A percentile compares a stretch with the other conserved stretches of the same genome.
phyloP scores from a whole-genome alignment of 2,888 invertebrate genomes.

The Zaprionus obscuricornis region DNA sequence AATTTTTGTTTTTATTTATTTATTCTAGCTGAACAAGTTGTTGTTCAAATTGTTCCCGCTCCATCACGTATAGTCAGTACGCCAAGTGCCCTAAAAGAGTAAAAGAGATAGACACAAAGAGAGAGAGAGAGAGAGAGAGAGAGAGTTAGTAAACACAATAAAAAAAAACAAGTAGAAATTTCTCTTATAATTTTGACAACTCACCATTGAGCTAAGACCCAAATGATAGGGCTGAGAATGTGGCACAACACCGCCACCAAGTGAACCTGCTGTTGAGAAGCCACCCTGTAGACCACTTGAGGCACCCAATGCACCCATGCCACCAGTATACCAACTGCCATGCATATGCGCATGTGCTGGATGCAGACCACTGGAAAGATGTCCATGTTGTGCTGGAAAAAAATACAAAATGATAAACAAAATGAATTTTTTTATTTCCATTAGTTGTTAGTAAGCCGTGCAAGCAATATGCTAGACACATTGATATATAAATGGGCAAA shows the following conservation, averaged over 20 bases:
- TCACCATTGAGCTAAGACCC: conserved; percentile 88
- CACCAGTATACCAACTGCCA: conserved; percentile 86
- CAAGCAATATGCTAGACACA: conserved; percentile 2
- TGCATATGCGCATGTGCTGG: conserved; percentile 87
- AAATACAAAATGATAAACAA: conserved; percentile 5
- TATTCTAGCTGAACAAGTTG: conserved; percentile 83
- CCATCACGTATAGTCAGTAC: conserved; percentile 97
- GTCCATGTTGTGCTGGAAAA: conserved; percentile 86
- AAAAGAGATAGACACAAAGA: conserved; percentile 23
- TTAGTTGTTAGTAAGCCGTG: neutral
- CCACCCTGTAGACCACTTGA: conserved; percentile 87
- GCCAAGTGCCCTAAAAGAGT: conserved; percentile 91
- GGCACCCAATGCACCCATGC: conserved; percentile 85
- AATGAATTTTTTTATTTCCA: conserved; percentile 12
- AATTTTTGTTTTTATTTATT: conserved; percentile 20
- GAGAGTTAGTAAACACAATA: conserved; percentile 39
- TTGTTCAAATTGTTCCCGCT: conserved; percentile 83
- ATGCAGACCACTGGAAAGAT: conserved; percentile 86
- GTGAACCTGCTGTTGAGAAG: conserved; percentile 85
- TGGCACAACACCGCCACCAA: conserved; percentile 87
- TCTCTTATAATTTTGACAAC: conserved; percentile 56
- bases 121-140: conserved; percentile 32
- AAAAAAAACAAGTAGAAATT: too few relatives aligned
- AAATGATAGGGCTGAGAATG: conserved; percentile 88
- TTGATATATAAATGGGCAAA: too few relatives aligned